phyloP scores from a whole-genome alignment of 92 coral and sea anemone species.

The Epizoanthus stellaris region DNA sequence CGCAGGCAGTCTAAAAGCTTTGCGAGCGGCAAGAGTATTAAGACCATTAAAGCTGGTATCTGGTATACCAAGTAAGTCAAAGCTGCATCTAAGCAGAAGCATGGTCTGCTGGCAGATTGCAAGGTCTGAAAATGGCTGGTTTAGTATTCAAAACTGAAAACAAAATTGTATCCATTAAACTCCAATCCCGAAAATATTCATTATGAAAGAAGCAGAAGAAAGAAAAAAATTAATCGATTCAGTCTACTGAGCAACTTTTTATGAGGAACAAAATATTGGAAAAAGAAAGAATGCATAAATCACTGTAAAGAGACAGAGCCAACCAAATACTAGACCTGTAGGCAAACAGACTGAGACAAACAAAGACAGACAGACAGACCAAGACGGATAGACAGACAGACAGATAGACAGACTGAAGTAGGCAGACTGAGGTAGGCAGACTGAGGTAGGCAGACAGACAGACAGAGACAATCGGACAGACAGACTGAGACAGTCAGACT shows the following conservation, averaged over 20 bases:
- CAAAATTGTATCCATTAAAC: not conserved
- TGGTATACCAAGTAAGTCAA: conserved; percentile 99
- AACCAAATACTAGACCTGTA: too few relatives aligned
- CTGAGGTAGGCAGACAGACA: not conserved
- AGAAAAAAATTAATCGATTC: too few relatives aligned
- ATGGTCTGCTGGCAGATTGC: conserved; percentile 18
- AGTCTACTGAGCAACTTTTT: too few relatives aligned
- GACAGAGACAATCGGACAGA: too few relatives aligned
- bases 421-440: not conserved
- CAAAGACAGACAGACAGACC: too few relatives aligned
- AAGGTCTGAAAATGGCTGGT: conserved; percentile 1
- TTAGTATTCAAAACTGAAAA: not conserved
- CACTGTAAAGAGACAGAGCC: too few relatives aligned
- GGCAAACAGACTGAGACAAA: too few relatives aligned
- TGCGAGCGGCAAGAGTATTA: conserved; percentile 98
- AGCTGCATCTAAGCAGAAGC: not conserved
- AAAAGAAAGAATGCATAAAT: too few relatives aligned
- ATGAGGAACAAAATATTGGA: too few relatives aligned
- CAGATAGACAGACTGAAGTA: not conserved
- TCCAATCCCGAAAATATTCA: not conserved
- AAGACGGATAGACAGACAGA: too few relatives aligned
- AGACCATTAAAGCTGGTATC: conserved; percentile 98
- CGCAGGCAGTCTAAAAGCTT: conserved; percentile 97
- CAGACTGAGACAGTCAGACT: too few relatives aligned
- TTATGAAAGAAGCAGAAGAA: not conserved